Percentiles rank a stretch among this genome's conserved stretches.
Conservation (phyloP, 2,888 invertebrate species). For the Nephrotoma flavescens region DNA sequence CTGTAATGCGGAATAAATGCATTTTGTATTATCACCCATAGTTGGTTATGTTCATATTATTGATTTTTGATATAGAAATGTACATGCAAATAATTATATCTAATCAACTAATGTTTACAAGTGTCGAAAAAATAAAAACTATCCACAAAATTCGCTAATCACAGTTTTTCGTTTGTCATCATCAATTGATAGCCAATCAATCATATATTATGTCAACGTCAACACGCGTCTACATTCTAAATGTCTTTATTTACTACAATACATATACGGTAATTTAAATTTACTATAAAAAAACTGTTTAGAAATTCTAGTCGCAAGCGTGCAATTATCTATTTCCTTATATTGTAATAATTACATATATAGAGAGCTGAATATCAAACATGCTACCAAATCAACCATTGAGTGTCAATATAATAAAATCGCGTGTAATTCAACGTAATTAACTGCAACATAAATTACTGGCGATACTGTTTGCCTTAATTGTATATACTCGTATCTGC, state of each 20-base stretch:
- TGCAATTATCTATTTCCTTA: neutral
- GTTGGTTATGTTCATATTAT: no score
- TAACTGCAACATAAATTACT: neutral
- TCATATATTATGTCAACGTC: neutral
- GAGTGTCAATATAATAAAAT: neutral
- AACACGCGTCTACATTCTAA: neutral
- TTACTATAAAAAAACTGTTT: neutral
- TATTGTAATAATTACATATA: neutral
- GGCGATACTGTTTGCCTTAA: neutral
- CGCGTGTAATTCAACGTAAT: neutral
- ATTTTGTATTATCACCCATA: no score
- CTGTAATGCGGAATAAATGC: neutral
- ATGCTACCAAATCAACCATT: neutral
- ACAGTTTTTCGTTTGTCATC: neutral
- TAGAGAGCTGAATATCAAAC: neutral
- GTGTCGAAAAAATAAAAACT: neutral
- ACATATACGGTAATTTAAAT: neutral
- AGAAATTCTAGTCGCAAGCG: neutral
- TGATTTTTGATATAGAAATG: neutral
- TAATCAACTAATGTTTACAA: neutral
- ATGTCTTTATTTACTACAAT: neutral
- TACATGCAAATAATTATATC: neutral
- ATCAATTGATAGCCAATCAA: neutral
- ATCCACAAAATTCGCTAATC: neutral
- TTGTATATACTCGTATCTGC: neutral